Evolutionary conservation across 2,113 vertebrate species (phyloP).

Genomic region (Antechinus flavipes): DNA sequence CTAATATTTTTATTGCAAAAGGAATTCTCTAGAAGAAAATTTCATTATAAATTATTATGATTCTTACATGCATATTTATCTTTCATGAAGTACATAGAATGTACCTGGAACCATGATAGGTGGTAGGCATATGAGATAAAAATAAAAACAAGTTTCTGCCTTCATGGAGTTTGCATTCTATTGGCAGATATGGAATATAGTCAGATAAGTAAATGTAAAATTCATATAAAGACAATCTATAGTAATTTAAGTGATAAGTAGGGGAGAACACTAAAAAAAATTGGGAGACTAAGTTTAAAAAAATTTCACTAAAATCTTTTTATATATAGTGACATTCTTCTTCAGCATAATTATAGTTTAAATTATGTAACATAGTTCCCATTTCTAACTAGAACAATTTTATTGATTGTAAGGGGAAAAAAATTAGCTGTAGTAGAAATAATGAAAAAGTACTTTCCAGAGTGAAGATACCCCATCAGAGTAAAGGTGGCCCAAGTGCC

Average conservation of each 20-base stretch:
- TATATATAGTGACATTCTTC: background rate
- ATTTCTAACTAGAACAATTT: background rate
- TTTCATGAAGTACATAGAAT: background rate
- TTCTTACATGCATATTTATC: background rate
- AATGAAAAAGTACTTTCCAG: background rate
- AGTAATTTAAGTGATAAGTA: background rate
- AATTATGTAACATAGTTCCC: background rate
- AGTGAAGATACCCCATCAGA: background rate
- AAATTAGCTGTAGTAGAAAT: background rate
- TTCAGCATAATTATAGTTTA: background rate
- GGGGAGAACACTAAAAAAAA: background rate
- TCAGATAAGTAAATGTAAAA: background rate
- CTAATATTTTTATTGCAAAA: background rate
- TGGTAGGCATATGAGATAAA: background rate
- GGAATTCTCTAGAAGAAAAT: background rate
- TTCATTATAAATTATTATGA: background rate
- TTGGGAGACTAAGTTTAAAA: background rate
- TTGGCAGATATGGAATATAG: background rate
- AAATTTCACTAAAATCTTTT: background rate
- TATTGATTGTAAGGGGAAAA: background rate
- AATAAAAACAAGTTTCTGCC: background rate
- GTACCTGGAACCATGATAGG: background rate
- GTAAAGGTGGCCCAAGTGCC: background rate
- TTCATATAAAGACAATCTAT: background rate
- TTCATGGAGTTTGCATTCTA: background rate